Evolutionary conservation across 2,113 vertebrate genomes (phyloP).

Genomic region (Alouatta palliata): DNA sequence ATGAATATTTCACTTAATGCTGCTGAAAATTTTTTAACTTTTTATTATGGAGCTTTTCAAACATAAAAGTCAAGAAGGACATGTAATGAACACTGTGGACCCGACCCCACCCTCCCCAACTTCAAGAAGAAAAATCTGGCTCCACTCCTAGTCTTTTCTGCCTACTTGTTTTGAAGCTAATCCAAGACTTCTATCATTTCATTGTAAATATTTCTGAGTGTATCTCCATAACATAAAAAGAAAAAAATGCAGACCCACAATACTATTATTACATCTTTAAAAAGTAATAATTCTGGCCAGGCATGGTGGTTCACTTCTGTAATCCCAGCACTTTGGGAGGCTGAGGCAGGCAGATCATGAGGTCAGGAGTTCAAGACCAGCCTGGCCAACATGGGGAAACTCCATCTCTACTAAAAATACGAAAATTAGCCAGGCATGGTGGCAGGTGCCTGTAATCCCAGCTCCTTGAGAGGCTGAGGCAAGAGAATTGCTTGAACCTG

Average conservation of each 20-base stretch:
- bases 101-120: not conserved
- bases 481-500: no score
- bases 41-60: constrained; percentile 15
- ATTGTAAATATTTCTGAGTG: not conserved
- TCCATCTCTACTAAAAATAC: no score
- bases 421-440: no score
- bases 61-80: not conserved
- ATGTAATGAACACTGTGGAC: not conserved
- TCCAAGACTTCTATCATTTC: not conserved
- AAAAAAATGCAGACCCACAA: not conserved
- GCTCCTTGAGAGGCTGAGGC: no score
- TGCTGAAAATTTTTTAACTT: not conserved
- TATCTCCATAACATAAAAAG: not conserved
- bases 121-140: not conserved
- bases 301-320: no score
- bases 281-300: not conserved
- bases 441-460: no score
- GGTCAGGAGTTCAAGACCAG: no score
- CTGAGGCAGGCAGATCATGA: no score
- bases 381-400: no score
- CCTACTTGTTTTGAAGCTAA: not conserved
- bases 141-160: not conserved
- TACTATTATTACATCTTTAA: not conserved
- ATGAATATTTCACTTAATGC: not conserved
- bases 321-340: no score